Evolutionary conservation across 1,140 invertebrate species (phyloP).

Genomic region (Drosophila repleta): DNA sequence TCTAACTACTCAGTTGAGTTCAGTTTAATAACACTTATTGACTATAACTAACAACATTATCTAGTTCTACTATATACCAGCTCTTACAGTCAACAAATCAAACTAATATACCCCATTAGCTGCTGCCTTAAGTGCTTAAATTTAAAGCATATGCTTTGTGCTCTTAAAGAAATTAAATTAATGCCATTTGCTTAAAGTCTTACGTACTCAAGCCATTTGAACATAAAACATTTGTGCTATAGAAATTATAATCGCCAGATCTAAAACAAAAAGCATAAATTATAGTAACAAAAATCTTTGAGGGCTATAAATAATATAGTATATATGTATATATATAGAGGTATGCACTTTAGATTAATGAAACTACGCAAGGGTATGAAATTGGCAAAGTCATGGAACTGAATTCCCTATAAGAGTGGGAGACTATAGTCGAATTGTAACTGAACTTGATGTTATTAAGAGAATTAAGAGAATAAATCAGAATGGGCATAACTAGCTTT

Average conservation of each 20-base stretch:
- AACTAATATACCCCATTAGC: background rate
- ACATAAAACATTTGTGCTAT: too few species aligned
- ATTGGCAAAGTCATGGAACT: too few species aligned
- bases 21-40: too few species aligned
- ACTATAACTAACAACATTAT: background rate
- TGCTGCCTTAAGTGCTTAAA: background rate
- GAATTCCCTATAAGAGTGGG: background rate
- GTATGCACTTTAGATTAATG: slow-evolving; percentile 1
- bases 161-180: background rate
- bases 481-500: too few species aligned
- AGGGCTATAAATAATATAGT: background rate
- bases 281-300: too few species aligned
- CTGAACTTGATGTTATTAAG: too few species aligned
- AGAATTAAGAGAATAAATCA: too few species aligned
- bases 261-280: background rate
- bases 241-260: background rate
- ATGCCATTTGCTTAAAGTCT: background rate
- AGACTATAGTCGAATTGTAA: background rate
- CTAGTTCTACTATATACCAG: background rate
- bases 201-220: background rate
- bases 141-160: background rate
- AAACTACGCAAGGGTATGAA: background rate
- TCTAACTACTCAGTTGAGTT: too few species aligned
- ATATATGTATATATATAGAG: background rate
- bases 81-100: background rate